These are phyloP conservation scores for Callyntrura sp. DNA, from an alignment of 2,888 invertebrate genomes.

Conservation along the genomic window DNA sequence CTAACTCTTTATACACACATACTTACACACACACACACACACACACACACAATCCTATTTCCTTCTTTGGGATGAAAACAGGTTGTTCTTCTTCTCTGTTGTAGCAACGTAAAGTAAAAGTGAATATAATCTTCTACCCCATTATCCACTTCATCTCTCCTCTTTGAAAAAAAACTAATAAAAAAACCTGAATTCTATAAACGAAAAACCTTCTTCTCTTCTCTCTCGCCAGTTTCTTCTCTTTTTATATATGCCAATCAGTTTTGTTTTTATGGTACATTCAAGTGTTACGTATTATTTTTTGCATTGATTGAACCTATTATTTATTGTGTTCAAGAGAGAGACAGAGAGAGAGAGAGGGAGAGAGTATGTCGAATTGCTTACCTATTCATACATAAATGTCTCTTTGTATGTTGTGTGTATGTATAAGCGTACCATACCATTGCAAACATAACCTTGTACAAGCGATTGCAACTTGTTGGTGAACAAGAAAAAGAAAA, in stretches of 20 bases:
- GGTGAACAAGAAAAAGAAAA: constrained; percentile 14
- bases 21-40: too few species aligned
- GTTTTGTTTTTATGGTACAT: constrained; percentile 9
- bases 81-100: constrained; percentile 12
- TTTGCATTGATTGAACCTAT: constrained; percentile 47
- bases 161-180: background rate
- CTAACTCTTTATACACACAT: background rate
- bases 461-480: constrained; percentile 53
- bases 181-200: constrained; percentile 38
- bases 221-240: background rate
- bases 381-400: background rate
- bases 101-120: constrained; percentile 38
- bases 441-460: constrained; percentile 59
- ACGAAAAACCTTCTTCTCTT: background rate
- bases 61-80: constrained; percentile 52
- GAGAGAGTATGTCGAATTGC: constrained; percentile 39
- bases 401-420: background rate
- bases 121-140: constrained; percentile 30
- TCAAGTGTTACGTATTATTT: constrained; percentile 12
- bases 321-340: constrained; percentile 7
- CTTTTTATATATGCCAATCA: constrained; percentile 21
- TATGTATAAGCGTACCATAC: background rate
- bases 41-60: constrained; percentile 43
- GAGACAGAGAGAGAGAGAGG: background rate
- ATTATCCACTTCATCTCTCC: background rate